Evolutionary conservation across 2,113 vertebrate genomes (phyloP), one percentile per base, ranked within the genome.

Genomic region (Haemorhous mexicanus): DNA sequence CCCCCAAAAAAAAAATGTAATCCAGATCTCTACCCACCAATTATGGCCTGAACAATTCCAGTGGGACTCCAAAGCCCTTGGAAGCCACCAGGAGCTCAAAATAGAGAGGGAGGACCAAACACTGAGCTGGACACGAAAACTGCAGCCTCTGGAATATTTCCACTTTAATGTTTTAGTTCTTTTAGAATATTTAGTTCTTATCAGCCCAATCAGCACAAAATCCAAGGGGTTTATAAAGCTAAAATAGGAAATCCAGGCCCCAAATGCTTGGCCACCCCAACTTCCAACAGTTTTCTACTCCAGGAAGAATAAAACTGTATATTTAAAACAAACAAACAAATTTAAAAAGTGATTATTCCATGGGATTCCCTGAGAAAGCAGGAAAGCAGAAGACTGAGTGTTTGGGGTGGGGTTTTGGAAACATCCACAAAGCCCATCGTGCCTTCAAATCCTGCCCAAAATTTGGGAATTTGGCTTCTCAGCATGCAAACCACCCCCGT

Each of bases 361-460:
- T 1, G 5, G 15, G 27, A 50, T 24, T 20, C 27, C 62, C 43
- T 13, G 61, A n/a, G 64, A n/a, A 50, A 86, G 41, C 33, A 73
- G 32, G 64, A 41, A 62, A 74, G 43, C 39, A 67, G 28, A 33
- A 52, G 3, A 1, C 0, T 5, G 41, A 15, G 32, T 14, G 11
- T 24, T 10, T 63, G 68, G 11, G 59, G 3, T 41, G 46, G 37
- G 46, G 23, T 16, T 32, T 2, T 33, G 33, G 4, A 17, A 39
- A 7, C 11, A 47, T 2, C 30, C 33, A 11, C 16, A 53, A 70
- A 41, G 13, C 21, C 11, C 69, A 44, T 6, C n/a, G 3, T 1
- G 24, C 55, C 64, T 63, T 28, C 74, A 49, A 35, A 41, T 15
- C 2, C 12, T 1, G 9, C 2, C 52, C 20, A 0, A 52, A 52